Conservation (phyloP, 92 coral and sea anemone genomes). For the Blastomussa wellsi region DNA sequence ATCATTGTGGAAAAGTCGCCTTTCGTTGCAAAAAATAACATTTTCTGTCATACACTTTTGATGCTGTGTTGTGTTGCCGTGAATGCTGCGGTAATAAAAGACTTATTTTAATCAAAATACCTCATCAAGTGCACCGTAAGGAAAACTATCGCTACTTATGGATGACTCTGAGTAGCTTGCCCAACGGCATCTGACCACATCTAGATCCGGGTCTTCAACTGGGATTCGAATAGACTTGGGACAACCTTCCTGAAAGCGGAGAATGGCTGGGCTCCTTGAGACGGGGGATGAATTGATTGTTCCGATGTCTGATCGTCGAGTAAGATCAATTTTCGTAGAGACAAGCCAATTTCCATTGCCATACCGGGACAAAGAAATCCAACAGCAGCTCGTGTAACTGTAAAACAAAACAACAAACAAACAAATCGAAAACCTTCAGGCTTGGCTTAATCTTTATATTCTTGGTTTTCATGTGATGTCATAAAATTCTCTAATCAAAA, state of each 20-base stretch:
- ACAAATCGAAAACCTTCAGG: not conserved
- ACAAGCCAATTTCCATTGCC: slow-evolving; percentile 33
- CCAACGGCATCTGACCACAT: slow-evolving; percentile 61
- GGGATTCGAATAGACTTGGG: slow-evolving; percentile 43
- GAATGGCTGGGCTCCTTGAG: slow-evolving; percentile 54
- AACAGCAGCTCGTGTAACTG: slow-evolving; percentile 53
- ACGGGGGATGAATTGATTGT: slow-evolving; percentile 66
- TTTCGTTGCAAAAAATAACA: no score
- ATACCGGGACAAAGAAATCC: slow-evolving; percentile 39
- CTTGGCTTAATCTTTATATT: no score
- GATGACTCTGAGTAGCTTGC: slow-evolving; percentile 45
- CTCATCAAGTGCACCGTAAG: slow-evolving; percentile 46
- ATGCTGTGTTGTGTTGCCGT: not conserved
- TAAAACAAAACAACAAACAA: not conserved
- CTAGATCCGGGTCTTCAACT: slow-evolving; percentile 60
- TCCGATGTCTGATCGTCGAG: slow-evolving; percentile 42
- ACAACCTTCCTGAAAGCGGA: slow-evolving; percentile 48
- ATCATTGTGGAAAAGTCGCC: no score
- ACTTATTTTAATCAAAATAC: slow-evolving; percentile 13
- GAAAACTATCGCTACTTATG: slow-evolving; percentile 34
- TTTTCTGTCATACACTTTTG: no score
- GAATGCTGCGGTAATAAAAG: not conserved
- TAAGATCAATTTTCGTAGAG: slow-evolving; percentile 47
- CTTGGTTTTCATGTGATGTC: no score
- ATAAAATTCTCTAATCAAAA: no score